Percentiles rank a stretch among this genome's conserved stretches.
Evolutionary conservation across 2,797 vertebrate genomes (phyloP).

Genomic region (Martes flavigula): DNA sequence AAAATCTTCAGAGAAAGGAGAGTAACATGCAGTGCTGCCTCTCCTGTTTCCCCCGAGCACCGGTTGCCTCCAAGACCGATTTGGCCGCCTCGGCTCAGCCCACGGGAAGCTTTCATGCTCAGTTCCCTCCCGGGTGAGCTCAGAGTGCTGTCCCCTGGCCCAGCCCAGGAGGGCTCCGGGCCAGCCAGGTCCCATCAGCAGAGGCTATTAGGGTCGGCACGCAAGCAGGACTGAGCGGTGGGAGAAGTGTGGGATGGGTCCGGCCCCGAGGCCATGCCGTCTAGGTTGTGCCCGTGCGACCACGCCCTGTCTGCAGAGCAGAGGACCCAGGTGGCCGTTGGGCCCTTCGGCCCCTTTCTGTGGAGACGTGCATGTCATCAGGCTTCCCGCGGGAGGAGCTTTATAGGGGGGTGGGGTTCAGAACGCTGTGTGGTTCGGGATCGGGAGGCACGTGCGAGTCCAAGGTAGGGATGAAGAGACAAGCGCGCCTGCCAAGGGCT

Average conservation of each 20-base stretch:
- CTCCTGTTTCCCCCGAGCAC: neutral
- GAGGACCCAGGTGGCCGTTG: accelerated
- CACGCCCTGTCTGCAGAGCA: neutral
- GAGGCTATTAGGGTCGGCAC: neutral
- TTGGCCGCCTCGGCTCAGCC: neutral
- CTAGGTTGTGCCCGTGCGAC: neutral
- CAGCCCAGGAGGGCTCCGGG: neutral
- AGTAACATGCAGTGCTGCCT: neutral
- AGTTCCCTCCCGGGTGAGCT: too few species aligned
- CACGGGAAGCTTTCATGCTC: too few species aligned
- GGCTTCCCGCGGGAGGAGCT: neutral
- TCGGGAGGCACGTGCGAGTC: neutral
- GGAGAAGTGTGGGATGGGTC: neutral
- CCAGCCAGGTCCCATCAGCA: too few species aligned
- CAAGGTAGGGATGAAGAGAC: neutral
- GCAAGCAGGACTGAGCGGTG: neutral
- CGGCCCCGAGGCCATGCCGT: neutral
- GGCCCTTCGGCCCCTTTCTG: neutral
- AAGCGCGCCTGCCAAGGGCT: too few species aligned
- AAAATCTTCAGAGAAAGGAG: too few species aligned
- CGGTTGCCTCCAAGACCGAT: neutral
- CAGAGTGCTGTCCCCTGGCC: neutral
- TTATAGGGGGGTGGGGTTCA: neutral
- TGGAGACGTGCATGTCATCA: neutral
- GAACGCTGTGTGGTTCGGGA: neutral